Evolutionary conservation across 2,113 vertebrate genomes (phyloP), one percentile per base, ranked within the genome.

Genomic region (Microtus richardsoni): DNA sequence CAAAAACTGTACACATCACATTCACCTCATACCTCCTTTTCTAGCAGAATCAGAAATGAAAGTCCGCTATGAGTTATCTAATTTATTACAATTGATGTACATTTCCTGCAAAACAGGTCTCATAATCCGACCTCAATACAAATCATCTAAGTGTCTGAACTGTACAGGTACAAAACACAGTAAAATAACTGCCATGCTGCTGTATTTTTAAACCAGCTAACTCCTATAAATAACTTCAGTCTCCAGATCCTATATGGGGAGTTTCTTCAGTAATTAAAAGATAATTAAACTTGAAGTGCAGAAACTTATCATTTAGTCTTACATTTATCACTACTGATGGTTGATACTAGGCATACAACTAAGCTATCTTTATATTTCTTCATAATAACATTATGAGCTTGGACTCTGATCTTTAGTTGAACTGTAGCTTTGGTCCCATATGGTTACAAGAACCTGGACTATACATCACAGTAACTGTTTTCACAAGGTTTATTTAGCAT

Each of bases 211-310:
- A 14, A 87, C 6, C 73, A 87, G 78, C 28, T 78, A 83, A 89
- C 39, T 96, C 21, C 30, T 93, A 7, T 60, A 90, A 93, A 92
- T 70, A 95, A 88, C 22, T 93, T 70, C 10, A 60, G 26, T 52
- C 90, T 90, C 77, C 24, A 60, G 1, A 87, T 78, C 58, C 93
- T 71, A 41, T 88, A 91, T 92, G 26, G 26, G 12, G 70, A 5
- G 0, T 60, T 13, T 64, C 24, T 90, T 60, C 71, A 78, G 3
- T 60, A 85, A 91, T 19, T 62, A 19, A 62, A 93, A 80, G 78
- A 89, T 66, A 62, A 80, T 89, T 91, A 89, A 39, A 73, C 9
- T 91, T 11, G 1, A 17, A 87, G 4, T 26, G 0, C 5, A 94
- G 49, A 83, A 73, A 82, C 41, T 78, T 68, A 82, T 6, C 74